Conservation (phyloP, 2,113 vertebrate genomes). For the Prionailurus bengalensis region DNA sequence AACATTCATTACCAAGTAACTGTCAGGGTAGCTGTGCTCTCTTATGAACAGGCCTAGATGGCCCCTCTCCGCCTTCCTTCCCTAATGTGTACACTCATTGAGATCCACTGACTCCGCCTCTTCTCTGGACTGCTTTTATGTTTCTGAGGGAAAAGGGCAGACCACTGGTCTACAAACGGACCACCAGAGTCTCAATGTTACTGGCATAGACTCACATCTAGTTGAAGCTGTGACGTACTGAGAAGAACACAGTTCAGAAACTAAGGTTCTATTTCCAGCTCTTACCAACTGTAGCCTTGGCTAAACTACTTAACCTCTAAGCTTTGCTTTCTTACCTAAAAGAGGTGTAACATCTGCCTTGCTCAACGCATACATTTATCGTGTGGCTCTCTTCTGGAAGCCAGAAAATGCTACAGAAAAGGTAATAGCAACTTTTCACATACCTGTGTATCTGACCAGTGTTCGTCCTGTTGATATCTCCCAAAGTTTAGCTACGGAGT, state of each 20-base stretch:
- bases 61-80: not conserved
- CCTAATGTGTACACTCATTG: fast-evolving
- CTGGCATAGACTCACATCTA: not conserved
- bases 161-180: not conserved
- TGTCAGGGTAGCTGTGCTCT: not conserved
- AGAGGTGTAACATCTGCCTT: not conserved
- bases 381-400: not conserved
- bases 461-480: conserved; percentile 98
- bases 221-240: fast-evolving
- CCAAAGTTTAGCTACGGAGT: conserved; percentile 99
- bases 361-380: fast-evolving
- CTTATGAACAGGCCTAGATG: no score
- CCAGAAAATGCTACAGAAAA: not conserved
- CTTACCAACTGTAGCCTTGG: not conserved
- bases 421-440: not conserved
- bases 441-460: conserved; percentile 98
- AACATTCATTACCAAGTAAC: not conserved
- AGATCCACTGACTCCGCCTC: not conserved
- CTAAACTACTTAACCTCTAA: not conserved
- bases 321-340: not conserved
- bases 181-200: not conserved
- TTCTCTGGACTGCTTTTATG: not conserved
- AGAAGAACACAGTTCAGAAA: not conserved
- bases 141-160: not conserved
- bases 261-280: not conserved